Evolutionary conservation across 1,140 invertebrate species (phyloP), one percentile per base, ranked within the genome.

Genomic region (Psilanteris sp.): DNA sequence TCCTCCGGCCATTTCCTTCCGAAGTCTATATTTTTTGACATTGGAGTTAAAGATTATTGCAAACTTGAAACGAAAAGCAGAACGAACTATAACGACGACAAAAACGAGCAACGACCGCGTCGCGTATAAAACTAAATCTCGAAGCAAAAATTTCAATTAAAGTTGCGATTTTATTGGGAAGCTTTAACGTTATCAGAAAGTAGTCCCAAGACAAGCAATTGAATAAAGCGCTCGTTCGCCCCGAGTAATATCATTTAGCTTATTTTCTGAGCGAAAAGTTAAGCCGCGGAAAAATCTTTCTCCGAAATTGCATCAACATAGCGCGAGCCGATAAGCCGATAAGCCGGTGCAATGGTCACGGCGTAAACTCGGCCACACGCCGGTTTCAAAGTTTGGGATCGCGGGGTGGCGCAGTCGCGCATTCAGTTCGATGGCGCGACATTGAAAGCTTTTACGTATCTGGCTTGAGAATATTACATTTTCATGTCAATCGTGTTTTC

Each of bases 1-100:
- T 11, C 95, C 95, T 4, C 94, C 93, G n/a, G 91, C 91, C 32
- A 88, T 88, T 81, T 96, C 94, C 14, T 90, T 90, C 9, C 93
- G 90, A 39, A 96, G 86, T 83, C 95, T 96, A 87, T 24, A 89
- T 90, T 18, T 46, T 6, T n/a, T n/a, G n/a, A n/a, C n/a, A n/a
- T n/a, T n/a, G n/a, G n/a, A n/a, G n/a, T n/a, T n/a, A n/a, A n/a
- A n/a, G n/a, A n/a, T n/a, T n/a, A n/a, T n/a, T n/a, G n/a, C n/a
- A n/a, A n/a, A n/a, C n/a, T n/a, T n/a, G n/a, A n/a, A n/a, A n/a
- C n/a, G n/a, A n/a, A n/a, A n/a, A n/a, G n/a, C n/a, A n/a, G n/a
- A n/a, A n/a, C n/a, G n/a, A n/a, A n/a, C n/a, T n/a, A n/a, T n/a
- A n/a, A n/a, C n/a, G n/a, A n/a, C n/a, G n/a, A n/a, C n/a, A n/a